Percentiles rank a stretch among this genome's conserved stretches.
These are phyloP conservation scores for Elysia crispata DNA, from an alignment of 2,888 invertebrate genomes.

Conservation along the genomic window DNA sequence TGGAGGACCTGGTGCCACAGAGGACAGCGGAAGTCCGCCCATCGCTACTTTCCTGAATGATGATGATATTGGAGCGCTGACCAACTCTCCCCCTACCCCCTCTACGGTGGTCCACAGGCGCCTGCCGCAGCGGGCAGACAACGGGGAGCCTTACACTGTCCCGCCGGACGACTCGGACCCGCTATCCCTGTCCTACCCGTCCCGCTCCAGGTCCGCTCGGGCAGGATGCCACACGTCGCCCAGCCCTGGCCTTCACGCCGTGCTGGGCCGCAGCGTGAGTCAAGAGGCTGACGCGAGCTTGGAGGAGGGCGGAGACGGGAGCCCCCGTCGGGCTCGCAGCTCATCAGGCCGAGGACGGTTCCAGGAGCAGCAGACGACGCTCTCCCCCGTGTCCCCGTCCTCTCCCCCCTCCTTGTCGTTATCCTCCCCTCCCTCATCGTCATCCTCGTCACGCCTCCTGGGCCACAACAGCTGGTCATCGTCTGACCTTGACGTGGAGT, in stretches of 20 bases:
- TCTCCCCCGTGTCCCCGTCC: not conserved
- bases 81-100: constrained; percentile 27
- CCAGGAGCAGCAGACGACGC: not conserved
- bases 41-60: constrained; percentile 48
- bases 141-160: not conserved
- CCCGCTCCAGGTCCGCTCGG: not conserved
- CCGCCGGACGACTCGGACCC: not conserved
- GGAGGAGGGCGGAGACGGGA: not conserved
- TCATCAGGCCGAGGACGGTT: constrained; percentile 6
- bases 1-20: constrained; percentile 25
- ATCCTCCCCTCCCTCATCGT: not conserved
- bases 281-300: constrained; percentile 26
- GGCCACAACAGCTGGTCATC: constrained; percentile 24
- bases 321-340: constrained; percentile 6
- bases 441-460: constrained; percentile 3
- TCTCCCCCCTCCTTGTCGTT: not conserved
- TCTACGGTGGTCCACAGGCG: not conserved
- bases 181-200: not conserved
- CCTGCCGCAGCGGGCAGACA: not conserved
- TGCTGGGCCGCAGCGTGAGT: constrained; percentile 16
- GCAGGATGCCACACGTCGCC: too few relatives aligned
- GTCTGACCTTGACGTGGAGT: constrained; percentile 33
- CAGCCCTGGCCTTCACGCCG: too few relatives aligned
- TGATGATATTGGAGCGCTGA: constrained; percentile 52
- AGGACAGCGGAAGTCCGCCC: constrained; percentile 50